Conservation (phyloP, 37 sponge, comb jelly and placozoan genomes). For the Ephydatia muelleri region DNA sequence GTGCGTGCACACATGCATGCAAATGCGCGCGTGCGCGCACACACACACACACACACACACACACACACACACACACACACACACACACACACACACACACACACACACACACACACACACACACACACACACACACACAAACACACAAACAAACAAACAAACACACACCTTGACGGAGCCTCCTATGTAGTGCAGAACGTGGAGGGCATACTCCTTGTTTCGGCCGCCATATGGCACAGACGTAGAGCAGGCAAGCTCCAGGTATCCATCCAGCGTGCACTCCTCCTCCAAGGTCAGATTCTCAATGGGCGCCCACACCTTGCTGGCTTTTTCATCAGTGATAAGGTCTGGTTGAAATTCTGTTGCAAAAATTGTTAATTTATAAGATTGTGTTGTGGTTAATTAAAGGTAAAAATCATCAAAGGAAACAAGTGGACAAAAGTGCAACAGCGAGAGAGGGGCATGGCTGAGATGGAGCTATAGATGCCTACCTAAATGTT, state of each 20-base stretch:
- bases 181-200: conserved; percentile 57
- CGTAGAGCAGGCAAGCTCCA: conserved; percentile 87
- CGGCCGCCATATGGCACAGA: conserved; percentile 63
- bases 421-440: too few species aligned
- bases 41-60: conserved; percentile 12
- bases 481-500: too few species aligned
- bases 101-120: conserved; percentile 26
- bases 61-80: conserved; percentile 13
- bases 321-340: conserved; percentile 3
- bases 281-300: conserved; percentile 59
- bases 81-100: conserved; percentile 16
- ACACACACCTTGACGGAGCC: conserved; percentile 78
- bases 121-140: conserved; percentile 5
- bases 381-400: too few species aligned
- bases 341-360: neutral
- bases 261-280: conserved; percentile 67
- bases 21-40: neutral
- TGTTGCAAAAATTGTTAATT: too few species aligned
- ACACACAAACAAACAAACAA: conserved; percentile 20
- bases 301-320: conserved; percentile 54
- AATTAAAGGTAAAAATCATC: too few species aligned
- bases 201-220: conserved; percentile 84
- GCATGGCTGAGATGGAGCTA: too few species aligned
- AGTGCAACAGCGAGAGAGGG: too few species aligned
- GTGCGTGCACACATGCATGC: neutral